Evolutionary conservation across 1,140 invertebrate genomes (phyloP).

Genomic region (Drosophila lacertosa): DNA sequence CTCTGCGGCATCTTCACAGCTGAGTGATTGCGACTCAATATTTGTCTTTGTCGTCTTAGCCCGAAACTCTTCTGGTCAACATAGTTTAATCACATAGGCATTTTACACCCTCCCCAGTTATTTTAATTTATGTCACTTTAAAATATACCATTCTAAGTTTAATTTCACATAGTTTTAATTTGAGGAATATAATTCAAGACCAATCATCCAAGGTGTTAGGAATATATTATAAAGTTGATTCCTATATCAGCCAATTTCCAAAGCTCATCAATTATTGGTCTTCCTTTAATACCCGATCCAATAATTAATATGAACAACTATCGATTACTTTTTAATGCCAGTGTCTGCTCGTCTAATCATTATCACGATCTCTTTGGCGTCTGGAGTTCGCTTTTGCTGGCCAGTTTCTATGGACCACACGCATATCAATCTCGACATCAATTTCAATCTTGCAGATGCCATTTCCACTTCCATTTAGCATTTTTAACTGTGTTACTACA

Average conservation of each 20-base stretch:
- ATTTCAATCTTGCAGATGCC: slow-evolving; percentile 39
- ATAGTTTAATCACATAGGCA: slow-evolving; percentile 2
- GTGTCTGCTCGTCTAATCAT: neutral
- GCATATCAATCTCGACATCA: slow-evolving; percentile 58
- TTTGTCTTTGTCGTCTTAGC: slow-evolving; percentile 62
- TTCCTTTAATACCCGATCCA: too few relatives aligned
- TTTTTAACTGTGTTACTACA: slow-evolving; percentile 16
- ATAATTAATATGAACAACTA: too few relatives aligned
- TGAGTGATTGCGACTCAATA: slow-evolving; percentile 73
- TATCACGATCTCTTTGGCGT: neutral
- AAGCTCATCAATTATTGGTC: too few relatives aligned
- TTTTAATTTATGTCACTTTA: too few relatives aligned
- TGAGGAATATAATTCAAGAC: too few relatives aligned
- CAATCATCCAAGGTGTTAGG: too few relatives aligned
- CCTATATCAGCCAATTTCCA: too few relatives aligned
- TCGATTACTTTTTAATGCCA: neutral
- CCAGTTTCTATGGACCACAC: slow-evolving; percentile 42
- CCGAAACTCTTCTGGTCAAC: slow-evolving; percentile 10
- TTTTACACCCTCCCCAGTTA: too few relatives aligned
- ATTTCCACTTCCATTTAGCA: slow-evolving; percentile 65
- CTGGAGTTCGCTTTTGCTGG: neutral
- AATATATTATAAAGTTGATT: too few relatives aligned
- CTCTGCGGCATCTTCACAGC: slow-evolving; percentile 74
- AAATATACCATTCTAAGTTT: too few relatives aligned
- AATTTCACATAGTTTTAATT: too few relatives aligned